Base-by-base conservation (phyloP, 64 coral and sea anemone species). In the Anthopleura sola region DNA sequence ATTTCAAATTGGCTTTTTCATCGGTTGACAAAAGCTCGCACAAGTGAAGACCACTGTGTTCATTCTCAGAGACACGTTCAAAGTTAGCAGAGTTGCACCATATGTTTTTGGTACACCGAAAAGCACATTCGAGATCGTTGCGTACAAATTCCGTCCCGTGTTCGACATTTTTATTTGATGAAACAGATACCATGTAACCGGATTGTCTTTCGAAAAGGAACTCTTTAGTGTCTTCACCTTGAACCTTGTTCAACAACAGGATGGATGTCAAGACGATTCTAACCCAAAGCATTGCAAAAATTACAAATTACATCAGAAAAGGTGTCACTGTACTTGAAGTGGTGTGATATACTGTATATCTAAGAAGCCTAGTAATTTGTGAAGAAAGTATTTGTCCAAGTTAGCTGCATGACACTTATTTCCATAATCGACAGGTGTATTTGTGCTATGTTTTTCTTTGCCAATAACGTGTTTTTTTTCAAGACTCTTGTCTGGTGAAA, bases 11-110 rank as follows among this genome's bases (percentile, higher is more conserved):
- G 9, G 20, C 24, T 3, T 62, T 21, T 69, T 14, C 66, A 34
- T 69, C 66, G 66, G 66, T 32, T 32, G 66, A 69, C 12, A 69
- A 69, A 69, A 69, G 66, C 66, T 69, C 66, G 29, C 66, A 69
- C 66, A 69, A 69, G 29, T 69, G 66, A 69, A 69, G 6, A 15
- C 28, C 26, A 26, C 3, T 33, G 66, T 11, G 8, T 33, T 31
- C 6, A 34, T 69, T 69, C 66, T 33, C 66, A 69, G 66, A 69
- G 13, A 69, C 26, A 34, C 6, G n/a, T 33, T 33, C 66, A 69
- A 32, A 69, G 26, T 69, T 69, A 34, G 66, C 66, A 14, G 66
- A 69, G n/a, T 69, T 69, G 29, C 66, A 69, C 66, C 66, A 69
- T 15, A 8, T 11, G 14, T 69, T 28, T 69, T 32, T 29, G 24